A percentile compares a stretch with the other conserved stretches of the same genome.
These are phyloP conservation scores for Leucoma salicis DNA, from an alignment of 2,888 invertebrate genomes.

Conservation along the genomic window DNA sequence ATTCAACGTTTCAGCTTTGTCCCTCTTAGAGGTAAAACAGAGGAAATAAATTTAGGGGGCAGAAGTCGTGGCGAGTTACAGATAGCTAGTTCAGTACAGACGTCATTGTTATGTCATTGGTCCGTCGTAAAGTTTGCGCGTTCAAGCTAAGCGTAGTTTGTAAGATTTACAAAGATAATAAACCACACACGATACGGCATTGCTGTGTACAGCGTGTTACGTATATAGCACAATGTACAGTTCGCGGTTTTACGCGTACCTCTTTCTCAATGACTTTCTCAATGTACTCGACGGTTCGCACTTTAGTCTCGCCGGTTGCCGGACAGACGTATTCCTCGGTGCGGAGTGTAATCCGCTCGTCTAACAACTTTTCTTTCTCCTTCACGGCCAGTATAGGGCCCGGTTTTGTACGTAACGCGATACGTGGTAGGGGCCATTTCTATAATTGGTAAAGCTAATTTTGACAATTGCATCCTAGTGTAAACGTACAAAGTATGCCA, in stretches of 20 bases:
- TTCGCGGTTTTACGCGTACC: slow-evolving; percentile 83
- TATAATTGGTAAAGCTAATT: slow-evolving; percentile 79
- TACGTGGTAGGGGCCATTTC: slow-evolving; percentile 88
- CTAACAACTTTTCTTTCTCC: slow-evolving; percentile 94
- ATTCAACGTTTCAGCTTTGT: too few relatives aligned
- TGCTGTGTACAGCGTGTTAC: slow-evolving; percentile 75
- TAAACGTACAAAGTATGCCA: slow-evolving; percentile 55
- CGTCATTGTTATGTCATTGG: slow-evolving; percentile 29
- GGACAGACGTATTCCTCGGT: slow-evolving; percentile 95
- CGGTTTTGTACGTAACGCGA: slow-evolving; percentile 93
- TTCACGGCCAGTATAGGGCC: slow-evolving; percentile 91
- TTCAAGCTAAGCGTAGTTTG: slow-evolving; percentile 73
- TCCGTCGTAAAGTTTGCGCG: slow-evolving; percentile 48
- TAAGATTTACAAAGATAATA: slow-evolving; percentile 52
- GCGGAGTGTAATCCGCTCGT: slow-evolving; percentile 93
- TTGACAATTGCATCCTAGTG: slow-evolving; percentile 70
- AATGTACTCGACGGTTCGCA: slow-evolving; percentile 96
- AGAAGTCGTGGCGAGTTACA: too few relatives aligned
- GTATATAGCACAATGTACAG: slow-evolving; percentile 64
- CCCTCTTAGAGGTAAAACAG: too few relatives aligned
- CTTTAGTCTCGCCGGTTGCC: slow-evolving; percentile 91
- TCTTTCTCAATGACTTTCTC: slow-evolving; percentile 98
- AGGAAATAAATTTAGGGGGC: too few relatives aligned
- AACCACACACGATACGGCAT: slow-evolving; percentile 73
- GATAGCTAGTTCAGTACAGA: too few relatives aligned